Conservation (phyloP, 2,888 invertebrate genomes). For the Dendrolimus houi region DNA sequence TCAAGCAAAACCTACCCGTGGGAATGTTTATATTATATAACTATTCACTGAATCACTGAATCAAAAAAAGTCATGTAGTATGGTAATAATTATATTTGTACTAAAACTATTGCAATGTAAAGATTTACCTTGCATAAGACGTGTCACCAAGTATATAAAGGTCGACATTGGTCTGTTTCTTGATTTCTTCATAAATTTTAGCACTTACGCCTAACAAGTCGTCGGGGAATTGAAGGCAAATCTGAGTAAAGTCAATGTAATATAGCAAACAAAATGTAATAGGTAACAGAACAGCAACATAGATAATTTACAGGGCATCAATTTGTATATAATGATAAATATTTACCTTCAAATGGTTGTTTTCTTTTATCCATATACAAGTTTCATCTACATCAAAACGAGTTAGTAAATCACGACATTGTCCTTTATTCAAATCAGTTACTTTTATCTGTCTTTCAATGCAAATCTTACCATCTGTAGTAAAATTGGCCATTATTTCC, state of each 20-base stretch:
- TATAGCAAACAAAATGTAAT: background rate
- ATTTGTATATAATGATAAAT: background rate
- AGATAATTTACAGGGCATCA: background rate
- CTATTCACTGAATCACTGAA: no score
- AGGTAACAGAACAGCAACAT: background rate
- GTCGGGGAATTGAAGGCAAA: conserved; percentile 96
- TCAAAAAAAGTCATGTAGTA: background rate
- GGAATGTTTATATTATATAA: no score
- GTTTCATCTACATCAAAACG: conserved; percentile 79
- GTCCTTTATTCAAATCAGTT: conserved; percentile 13
- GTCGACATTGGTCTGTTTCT: conserved; percentile 58
- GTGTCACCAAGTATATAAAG: conserved; percentile 93
- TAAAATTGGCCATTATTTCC: conserved; percentile 61
- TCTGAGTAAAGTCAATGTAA: conserved; percentile 63
- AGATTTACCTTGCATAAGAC: conserved; percentile 85
- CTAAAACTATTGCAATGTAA: no score
- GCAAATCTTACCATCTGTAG: conserved; percentile 69
- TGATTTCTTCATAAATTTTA: conserved; percentile 78
- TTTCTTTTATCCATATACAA: conserved; percentile 81
- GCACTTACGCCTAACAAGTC: conserved; percentile 82
- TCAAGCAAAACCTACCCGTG: no score
- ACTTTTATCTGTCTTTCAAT: conserved; percentile 64
- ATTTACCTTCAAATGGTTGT: conserved; percentile 79
- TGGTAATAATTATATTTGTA: no score
- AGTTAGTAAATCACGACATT: conserved; percentile 43